A percentile compares a stretch with the other conserved stretches of the same genome.
phyloP scores from a whole-genome alignment of 2,888 invertebrate species.

The Athripsodes cinereus region DNA sequence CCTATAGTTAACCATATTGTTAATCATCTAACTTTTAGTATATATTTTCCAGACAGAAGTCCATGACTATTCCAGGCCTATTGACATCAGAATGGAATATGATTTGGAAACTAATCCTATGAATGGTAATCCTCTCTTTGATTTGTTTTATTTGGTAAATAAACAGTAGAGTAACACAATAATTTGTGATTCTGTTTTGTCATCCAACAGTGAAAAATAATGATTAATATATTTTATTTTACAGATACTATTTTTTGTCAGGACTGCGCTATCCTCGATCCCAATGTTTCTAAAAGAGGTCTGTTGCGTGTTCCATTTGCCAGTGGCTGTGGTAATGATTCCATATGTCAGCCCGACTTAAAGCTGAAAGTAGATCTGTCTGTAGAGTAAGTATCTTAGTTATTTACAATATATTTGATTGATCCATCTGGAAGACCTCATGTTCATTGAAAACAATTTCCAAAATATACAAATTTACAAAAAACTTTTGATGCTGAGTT shows the following conservation, averaged over 20 bases:
- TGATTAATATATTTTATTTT: slow-evolving; percentile 27
- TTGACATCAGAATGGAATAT: slow-evolving; percentile 21
- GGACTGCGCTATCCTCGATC: slow-evolving; percentile 25
- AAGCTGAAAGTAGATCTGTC: slow-evolving; percentile 37
- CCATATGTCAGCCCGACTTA: slow-evolving; percentile 48
- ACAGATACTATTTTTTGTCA: slow-evolving; percentile 31
- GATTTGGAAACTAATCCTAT: slow-evolving; percentile 20
- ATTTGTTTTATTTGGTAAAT: neutral
- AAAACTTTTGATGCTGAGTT: no score
- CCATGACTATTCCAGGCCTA: slow-evolving; percentile 24
- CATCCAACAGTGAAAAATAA: no score
- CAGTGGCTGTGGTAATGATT: slow-evolving; percentile 50
- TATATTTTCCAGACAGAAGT: neutral
- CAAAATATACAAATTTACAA: no score
- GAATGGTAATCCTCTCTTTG: slow-evolving; percentile 11
- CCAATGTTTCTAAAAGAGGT: slow-evolving; percentile 35
- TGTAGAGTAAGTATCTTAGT: slow-evolving; percentile 33
- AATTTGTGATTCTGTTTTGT: no score
- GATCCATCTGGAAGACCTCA: no score
- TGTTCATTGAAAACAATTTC: no score
- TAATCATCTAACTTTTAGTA: no score
- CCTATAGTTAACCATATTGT: no score
- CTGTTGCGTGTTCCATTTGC: slow-evolving; percentile 36
- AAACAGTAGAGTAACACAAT: no score
- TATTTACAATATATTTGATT: no score